Evolutionary conservation across 2,888 invertebrate genomes (phyloP).

Genomic region (Rhagonycha fulva): DNA sequence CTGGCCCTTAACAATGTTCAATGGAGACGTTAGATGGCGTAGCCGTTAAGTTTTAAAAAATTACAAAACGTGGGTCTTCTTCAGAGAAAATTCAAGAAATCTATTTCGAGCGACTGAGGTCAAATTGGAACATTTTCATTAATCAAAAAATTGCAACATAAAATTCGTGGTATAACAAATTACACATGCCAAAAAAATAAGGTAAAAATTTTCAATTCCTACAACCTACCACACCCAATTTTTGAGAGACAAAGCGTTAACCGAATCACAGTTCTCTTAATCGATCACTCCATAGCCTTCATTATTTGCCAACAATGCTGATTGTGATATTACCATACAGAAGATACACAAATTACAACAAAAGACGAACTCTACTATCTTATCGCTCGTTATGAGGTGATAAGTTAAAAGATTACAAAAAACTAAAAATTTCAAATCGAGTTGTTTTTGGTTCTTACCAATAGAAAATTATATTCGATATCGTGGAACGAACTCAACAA

Average conservation of each 20-base stretch:
- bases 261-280: not conserved
- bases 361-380: not conserved
- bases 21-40: not conserved
- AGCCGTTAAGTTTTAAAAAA: not conserved
- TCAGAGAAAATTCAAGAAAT: not conserved
- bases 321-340: not conserved
- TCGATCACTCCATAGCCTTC: not conserved
- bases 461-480: slow-evolving; percentile 7
- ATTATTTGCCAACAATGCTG: not conserved
- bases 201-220: not conserved
- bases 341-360: not conserved
- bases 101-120: not conserved
- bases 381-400: not conserved
- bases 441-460: not conserved
- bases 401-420: not conserved
- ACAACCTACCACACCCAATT: not conserved
- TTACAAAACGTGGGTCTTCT: not conserved
- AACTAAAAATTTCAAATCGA: not conserved
- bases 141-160: not conserved
- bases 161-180: not conserved
- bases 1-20: not conserved
- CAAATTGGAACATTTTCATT: not conserved
- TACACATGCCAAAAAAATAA: not conserved
- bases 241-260: not conserved
- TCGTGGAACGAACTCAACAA: slow-evolving; percentile 9